Evolutionary conservation across 2,113 vertebrate species (phyloP).

Genomic region (Apistogramma diplotaenia): DNA sequence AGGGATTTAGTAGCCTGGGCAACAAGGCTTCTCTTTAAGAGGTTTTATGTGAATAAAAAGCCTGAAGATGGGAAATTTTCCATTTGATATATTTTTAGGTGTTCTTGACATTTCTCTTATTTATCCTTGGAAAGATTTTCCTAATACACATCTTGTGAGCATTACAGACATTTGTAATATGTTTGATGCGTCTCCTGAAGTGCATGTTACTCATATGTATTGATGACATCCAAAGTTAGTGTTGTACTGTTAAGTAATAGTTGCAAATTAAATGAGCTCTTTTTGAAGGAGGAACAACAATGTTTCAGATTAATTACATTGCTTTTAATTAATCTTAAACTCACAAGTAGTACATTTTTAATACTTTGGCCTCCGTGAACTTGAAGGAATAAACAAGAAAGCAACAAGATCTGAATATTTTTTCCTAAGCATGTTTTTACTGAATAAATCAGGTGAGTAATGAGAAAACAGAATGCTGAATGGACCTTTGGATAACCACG

Average conservation of each 20-base stretch:
- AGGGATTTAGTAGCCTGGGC: constrained; percentile 1
- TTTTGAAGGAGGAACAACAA: accelerated
- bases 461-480: background rate
- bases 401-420: background rate
- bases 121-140: background rate
- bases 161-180: background rate
- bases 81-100: constrained; percentile 3
- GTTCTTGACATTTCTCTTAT: background rate
- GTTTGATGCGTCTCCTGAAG: background rate
- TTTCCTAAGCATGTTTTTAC: background rate
- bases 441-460: background rate
- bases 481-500: background rate
- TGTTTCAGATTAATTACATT: no score
- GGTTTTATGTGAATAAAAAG: background rate
- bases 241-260: background rate
- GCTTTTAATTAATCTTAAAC: background rate
- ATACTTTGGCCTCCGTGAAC: background rate
- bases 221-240: background rate
- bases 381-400: background rate
- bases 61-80: background rate
- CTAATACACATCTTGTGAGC: background rate
- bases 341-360: background rate
- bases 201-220: background rate
- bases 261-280: background rate
- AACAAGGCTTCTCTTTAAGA: background rate